A percentile compares a stretch with the other conserved stretches of the same genome.
Conservation (phyloP, 2,888 invertebrate genomes). For the Xylota segnis region DNA sequence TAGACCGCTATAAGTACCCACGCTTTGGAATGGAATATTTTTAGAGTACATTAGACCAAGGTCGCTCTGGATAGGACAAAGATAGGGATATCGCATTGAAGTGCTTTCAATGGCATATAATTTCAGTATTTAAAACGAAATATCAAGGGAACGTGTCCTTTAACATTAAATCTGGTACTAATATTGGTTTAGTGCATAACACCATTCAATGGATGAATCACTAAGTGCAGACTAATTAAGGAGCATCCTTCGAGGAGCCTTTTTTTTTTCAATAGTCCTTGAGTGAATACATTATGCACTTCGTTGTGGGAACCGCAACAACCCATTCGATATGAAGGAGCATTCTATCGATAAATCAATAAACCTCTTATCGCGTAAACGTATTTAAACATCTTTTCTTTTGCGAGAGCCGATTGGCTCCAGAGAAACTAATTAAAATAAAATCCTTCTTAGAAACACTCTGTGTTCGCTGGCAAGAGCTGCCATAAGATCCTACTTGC, state of each 20-base stretch:
- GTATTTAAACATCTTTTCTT: not conserved
- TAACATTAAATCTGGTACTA: not conserved
- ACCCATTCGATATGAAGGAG: too few relatives aligned
- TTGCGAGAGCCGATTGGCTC: constrained; percentile 3
- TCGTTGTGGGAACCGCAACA: not conserved
- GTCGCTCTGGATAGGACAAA: constrained; percentile 23
- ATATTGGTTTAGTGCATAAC: too few relatives aligned
- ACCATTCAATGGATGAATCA: too few relatives aligned
- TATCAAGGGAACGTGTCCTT: not conserved
- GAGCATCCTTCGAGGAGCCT: too few relatives aligned
- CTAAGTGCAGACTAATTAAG: too few relatives aligned
- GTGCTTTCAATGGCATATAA: not conserved
- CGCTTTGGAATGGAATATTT: constrained; percentile 25
- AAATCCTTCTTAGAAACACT: constrained; percentile 23
- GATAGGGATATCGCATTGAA: constrained; percentile 2
- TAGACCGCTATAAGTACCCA: constrained; percentile 26
- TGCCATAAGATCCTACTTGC: constrained; percentile 1
- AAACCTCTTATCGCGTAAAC: constrained; percentile 2
- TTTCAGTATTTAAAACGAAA: not conserved
- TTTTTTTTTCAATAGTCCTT: too few relatives aligned
- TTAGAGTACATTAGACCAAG: constrained; percentile 32
- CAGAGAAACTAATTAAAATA: constrained; percentile 40
- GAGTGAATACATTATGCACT: not conserved
- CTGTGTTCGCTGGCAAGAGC: not conserved
- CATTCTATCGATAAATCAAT: not conserved